phyloP scores from a whole-genome alignment of 2,797 vertebrate genomes.

The Pelodytes ibericus region DNA sequence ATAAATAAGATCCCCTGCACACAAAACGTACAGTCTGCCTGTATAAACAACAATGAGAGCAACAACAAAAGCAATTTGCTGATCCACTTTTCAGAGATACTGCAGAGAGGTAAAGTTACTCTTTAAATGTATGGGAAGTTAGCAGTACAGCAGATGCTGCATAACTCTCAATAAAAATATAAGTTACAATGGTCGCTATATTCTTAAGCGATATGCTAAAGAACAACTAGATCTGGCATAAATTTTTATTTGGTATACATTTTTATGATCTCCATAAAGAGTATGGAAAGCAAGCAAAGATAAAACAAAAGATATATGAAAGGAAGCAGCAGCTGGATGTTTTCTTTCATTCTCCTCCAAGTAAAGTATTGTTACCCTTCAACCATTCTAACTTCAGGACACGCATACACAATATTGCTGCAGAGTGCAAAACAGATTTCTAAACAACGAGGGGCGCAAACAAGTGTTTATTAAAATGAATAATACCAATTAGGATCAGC shows the following conservation, averaged over 20 bases:
- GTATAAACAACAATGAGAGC: not conserved
- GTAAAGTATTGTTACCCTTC: not conserved
- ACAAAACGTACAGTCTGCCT: not conserved
- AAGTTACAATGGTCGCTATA: slow-evolving; percentile 22
- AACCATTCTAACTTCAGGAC: not conserved
- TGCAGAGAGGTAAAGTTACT: slow-evolving; percentile 20
- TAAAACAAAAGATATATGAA: slow-evolving; percentile 22
- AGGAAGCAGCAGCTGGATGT: not conserved
- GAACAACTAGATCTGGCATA: slow-evolving; percentile 24
- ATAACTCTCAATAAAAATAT: slow-evolving; percentile 27
- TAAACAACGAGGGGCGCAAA: not conserved
- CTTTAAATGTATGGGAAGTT: slow-evolving; percentile 6
- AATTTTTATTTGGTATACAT: slow-evolving; percentile 9
- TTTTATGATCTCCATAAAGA: slow-evolving; percentile 17
- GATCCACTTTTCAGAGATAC: not conserved
- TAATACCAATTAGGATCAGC: too few species aligned
- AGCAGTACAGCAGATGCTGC: slow-evolving; percentile 16
- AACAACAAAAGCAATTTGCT: not conserved
- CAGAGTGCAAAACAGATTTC: not conserved
- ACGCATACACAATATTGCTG: not conserved
- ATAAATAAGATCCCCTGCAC: too few species aligned
- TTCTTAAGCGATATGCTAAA: slow-evolving; percentile 34
- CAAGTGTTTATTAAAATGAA: too few species aligned
- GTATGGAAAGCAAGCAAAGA: slow-evolving; percentile 25
- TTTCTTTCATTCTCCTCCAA: not conserved